Conservation (phyloP, 2,888 invertebrate species). For the Apodemia duryi region DNA sequence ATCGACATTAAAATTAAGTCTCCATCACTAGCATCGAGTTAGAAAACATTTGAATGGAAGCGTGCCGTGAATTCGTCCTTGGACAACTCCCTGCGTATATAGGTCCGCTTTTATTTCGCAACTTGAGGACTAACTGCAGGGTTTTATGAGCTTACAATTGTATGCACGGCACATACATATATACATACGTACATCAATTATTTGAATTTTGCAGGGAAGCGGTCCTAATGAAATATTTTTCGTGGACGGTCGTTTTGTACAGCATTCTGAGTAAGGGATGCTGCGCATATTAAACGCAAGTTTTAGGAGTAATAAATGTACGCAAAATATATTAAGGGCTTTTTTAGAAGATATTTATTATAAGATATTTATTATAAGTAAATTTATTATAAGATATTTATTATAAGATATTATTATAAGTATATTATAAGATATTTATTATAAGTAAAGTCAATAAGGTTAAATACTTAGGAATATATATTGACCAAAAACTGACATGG, state of each 20-base stretch:
- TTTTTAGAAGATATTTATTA: no score
- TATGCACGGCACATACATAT: not conserved
- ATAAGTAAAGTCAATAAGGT: no score
- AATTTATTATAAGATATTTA: no score
- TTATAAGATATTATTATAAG: no score
- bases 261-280: not conserved
- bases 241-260: not conserved
- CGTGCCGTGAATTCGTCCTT: slow-evolving; percentile 33
- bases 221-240: not conserved
- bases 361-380: no score
- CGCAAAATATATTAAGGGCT: no score
- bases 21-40: slow-evolving; percentile 27
- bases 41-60: slow-evolving; percentile 36
- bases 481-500: no score
- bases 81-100: slow-evolving; percentile 21
- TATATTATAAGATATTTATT: no score
- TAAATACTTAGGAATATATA: no score
- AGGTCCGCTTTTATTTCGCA: no score
- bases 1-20: slow-evolving; percentile 20
- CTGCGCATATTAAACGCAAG: not conserved
- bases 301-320: no score
- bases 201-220: not conserved
- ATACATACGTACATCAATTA: not conserved
- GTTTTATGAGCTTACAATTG: slow-evolving; percentile 8
- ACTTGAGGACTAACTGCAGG: not conserved